These are phyloP conservation scores for Atherinomorus stipes DNA, from an alignment of 2,113 vertebrate genomes.

Conservation along the genomic window DNA sequence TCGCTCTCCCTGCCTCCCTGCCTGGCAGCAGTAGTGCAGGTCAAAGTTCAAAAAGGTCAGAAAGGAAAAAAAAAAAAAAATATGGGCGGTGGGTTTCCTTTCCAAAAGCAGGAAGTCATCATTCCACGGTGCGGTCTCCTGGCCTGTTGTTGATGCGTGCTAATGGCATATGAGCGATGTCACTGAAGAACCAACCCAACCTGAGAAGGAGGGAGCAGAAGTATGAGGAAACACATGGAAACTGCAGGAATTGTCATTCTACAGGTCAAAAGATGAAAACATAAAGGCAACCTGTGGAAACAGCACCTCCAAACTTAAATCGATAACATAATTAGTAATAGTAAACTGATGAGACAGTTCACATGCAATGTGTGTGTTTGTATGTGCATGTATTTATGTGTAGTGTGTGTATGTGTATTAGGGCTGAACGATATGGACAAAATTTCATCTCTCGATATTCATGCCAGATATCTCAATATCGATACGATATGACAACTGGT, in stretches of 20 bases:
- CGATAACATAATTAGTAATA: too few relatives aligned
- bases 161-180: constrained; percentile 49
- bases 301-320: too few relatives aligned
- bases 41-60: constrained; percentile 82
- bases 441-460: too few relatives aligned
- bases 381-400: too few relatives aligned
- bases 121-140: constrained; percentile 72
- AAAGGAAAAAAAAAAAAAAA: constrained; percentile 79
- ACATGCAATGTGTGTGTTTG: too few relatives aligned
- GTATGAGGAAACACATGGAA: background rate
- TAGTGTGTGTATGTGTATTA: too few relatives aligned
- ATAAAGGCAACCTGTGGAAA: too few relatives aligned
- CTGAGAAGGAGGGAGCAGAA: constrained; percentile 67
- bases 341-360: too few relatives aligned
- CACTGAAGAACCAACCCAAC: constrained; percentile 98
- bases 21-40: constrained; percentile 83
- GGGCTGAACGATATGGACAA: too few relatives aligned
- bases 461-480: too few relatives aligned
- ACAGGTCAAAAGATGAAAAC: too few relatives aligned
- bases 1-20: constrained; percentile 55
- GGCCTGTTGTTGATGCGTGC: constrained; percentile 71
- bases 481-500: too few relatives aligned
- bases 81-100: constrained; percentile 75
- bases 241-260: background rate
- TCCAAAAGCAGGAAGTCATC: constrained; percentile 80